These are phyloP conservation scores for Euspilapteryx auroguttella DNA, from an alignment of 2,888 invertebrate genomes.

Conservation along the genomic window DNA sequence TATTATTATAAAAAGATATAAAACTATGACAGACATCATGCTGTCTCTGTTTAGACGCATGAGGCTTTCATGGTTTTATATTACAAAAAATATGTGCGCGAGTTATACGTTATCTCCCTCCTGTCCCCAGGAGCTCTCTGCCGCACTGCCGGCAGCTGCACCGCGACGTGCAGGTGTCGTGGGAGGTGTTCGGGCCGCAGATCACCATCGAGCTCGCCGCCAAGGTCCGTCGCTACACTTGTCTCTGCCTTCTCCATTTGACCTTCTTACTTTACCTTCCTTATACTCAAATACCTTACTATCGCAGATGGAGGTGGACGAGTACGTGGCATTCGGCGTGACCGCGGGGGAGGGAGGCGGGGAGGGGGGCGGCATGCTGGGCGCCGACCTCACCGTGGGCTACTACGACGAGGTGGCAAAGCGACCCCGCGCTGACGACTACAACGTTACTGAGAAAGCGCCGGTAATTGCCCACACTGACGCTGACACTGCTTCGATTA, in stretches of 20 bases:
- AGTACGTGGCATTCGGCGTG: slow-evolving; percentile 88
- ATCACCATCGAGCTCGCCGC: slow-evolving; percentile 84
- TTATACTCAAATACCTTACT: neutral
- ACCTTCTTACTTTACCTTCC: too few species aligned
- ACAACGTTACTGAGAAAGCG: slow-evolving; percentile 81
- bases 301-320: slow-evolving; percentile 60
- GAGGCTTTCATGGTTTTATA: too few species aligned
- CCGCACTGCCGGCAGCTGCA: slow-evolving; percentile 88
- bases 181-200: slow-evolving; percentile 90
- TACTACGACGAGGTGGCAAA: slow-evolving; percentile 65
- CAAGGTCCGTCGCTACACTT: too few species aligned
- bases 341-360: slow-evolving; percentile 78
- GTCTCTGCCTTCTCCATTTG: too few species aligned
- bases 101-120: too few species aligned
- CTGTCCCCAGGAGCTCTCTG: slow-evolving; percentile 61
- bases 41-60: too few species aligned
- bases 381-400: slow-evolving; percentile 81
- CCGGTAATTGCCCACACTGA: slow-evolving; percentile 58
- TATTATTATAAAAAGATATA: too few species aligned
- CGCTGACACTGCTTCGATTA: neutral
- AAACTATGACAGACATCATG: too few species aligned
- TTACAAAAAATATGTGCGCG: too few species aligned
- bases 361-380: slow-evolving; percentile 77
- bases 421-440: slow-evolving; percentile 77
- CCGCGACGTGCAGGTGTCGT: slow-evolving; percentile 79